Conservation (phyloP, 2,888 invertebrate genomes). For the Phengaris alcon region DNA sequence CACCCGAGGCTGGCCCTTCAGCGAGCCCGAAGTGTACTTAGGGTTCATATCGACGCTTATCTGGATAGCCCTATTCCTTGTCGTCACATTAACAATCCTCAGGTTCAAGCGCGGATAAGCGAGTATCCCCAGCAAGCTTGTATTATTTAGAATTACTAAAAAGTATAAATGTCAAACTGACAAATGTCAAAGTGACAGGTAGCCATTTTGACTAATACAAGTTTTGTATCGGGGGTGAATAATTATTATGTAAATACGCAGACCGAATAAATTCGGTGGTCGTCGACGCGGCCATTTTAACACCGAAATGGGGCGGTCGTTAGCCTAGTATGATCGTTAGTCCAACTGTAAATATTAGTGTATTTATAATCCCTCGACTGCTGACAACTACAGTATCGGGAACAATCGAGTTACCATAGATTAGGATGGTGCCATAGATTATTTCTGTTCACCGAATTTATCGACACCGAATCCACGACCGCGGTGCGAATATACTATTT, state of each 20-base stretch:
- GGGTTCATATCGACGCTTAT: conserved; percentile 91
- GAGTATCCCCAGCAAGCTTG: not conserved
- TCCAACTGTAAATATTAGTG: conserved; percentile 73
- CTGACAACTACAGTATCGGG: conserved; percentile 68
- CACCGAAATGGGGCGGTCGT: conserved; percentile 26
- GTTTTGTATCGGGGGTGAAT: not conserved
- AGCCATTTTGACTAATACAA: conserved; percentile 1
- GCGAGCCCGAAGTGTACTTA: conserved; percentile 90
- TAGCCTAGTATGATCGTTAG: conserved; percentile 65
- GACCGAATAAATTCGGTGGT: not conserved
- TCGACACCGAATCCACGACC: conserved; percentile 35
- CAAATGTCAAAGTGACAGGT: not conserved
- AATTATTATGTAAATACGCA: not conserved
- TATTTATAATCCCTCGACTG: conserved; percentile 64
- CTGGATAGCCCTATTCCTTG: conserved; percentile 91
- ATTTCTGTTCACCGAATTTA: conserved; percentile 45
- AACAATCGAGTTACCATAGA: conserved; percentile 75
- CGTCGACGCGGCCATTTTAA: no score
- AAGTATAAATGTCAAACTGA: not conserved
- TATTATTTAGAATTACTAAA: not conserved
- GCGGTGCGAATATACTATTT: not conserved
- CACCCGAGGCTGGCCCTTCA: conserved; percentile 91
- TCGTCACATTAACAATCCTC: conserved; percentile 88
- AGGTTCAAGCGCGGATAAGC: conserved; percentile 88
- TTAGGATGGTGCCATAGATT: conserved; percentile 70